Percentiles rank a stretch among this genome's conserved stretches.
Conservation (phyloP, 2,113 vertebrate genomes). For the Seriola aureovittata region DNA sequence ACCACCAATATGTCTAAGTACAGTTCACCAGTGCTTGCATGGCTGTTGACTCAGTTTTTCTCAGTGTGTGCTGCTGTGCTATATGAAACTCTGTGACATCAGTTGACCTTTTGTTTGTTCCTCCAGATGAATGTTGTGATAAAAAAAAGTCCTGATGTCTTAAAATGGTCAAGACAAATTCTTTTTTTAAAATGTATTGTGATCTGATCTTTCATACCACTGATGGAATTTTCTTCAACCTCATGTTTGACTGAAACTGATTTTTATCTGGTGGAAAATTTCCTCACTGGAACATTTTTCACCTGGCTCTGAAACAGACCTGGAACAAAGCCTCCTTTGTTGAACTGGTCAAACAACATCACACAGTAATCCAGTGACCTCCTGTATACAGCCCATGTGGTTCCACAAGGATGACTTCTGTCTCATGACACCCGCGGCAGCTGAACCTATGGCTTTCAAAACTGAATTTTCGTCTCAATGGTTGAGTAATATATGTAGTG, state of each 20-base stretch:
- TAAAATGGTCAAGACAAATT: not conserved
- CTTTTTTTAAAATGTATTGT: not conserved
- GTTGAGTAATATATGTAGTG: not conserved
- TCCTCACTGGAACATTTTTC: slow-evolving; percentile 12
- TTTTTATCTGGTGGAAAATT: slow-evolving; percentile 10
- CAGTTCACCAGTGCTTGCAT: not conserved
- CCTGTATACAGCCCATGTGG: slow-evolving; percentile 6
- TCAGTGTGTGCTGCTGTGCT: not conserved
- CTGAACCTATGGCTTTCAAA: not conserved
- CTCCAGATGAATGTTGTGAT: not conserved
- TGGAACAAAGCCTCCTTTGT: slow-evolving; percentile 49
- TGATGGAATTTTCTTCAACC: not conserved
- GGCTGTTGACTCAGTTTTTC: not conserved
- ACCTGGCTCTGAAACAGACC: slow-evolving; percentile 19
- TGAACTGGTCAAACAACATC: slow-evolving; percentile 27
- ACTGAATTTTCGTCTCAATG: not conserved
- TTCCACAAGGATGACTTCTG: not conserved
- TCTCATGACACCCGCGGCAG: slow-evolving; percentile 24
- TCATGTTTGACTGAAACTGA: slow-evolving; percentile 1
- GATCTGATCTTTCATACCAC: not conserved
- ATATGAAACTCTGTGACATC: too few species aligned
- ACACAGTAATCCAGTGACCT: slow-evolving; percentile 28
- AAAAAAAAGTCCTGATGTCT: not conserved
- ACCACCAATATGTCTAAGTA: too few species aligned
- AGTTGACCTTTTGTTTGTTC: not conserved